phyloP scores from a whole-genome alignment of 2,113 vertebrate genomes.

The Nothobranchius kuhntae region DNA sequence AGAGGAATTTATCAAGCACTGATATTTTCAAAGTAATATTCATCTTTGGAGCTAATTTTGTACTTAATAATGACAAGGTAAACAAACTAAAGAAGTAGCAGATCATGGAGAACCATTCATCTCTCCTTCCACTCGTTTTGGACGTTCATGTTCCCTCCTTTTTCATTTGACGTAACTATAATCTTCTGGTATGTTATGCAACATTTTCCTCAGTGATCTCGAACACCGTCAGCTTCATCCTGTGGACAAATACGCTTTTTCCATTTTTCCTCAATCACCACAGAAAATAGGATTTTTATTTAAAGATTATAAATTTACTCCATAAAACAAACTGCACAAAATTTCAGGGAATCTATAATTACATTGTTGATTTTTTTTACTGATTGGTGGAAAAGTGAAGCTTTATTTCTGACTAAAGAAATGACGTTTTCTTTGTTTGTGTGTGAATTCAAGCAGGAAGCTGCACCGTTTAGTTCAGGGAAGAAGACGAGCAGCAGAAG shows the following conservation, averaged over 20 bases:
- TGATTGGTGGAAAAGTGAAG: too few relatives aligned
- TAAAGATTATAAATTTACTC: too few relatives aligned
- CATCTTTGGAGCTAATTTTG: constrained; percentile 32
- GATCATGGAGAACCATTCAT: constrained; percentile 4
- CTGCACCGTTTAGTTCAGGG: background rate
- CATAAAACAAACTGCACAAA: too few relatives aligned
- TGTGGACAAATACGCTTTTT: background rate
- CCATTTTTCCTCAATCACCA: background rate
- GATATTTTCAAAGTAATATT: constrained; percentile 26
- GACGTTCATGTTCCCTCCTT: background rate
- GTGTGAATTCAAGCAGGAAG: background rate
- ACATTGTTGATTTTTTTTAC: too few relatives aligned
- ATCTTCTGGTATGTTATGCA: background rate
- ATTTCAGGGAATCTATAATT: too few relatives aligned
- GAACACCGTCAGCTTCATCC: too few relatives aligned
- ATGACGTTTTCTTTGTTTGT: background rate
- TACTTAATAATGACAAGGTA: constrained; percentile 13
- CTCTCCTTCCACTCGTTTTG: constrained; percentile 1
- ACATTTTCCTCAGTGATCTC: background rate
- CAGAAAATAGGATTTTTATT: background rate
- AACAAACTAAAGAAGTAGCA: constrained; percentile 20
- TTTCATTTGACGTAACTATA: background rate
- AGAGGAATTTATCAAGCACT: constrained; percentile 34
- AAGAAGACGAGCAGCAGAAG: background rate
- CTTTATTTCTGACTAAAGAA: too few relatives aligned